phyloP scores from a whole-genome alignment of 2,797 vertebrate genomes.

The Microctenopoma steveboyesi region DNA sequence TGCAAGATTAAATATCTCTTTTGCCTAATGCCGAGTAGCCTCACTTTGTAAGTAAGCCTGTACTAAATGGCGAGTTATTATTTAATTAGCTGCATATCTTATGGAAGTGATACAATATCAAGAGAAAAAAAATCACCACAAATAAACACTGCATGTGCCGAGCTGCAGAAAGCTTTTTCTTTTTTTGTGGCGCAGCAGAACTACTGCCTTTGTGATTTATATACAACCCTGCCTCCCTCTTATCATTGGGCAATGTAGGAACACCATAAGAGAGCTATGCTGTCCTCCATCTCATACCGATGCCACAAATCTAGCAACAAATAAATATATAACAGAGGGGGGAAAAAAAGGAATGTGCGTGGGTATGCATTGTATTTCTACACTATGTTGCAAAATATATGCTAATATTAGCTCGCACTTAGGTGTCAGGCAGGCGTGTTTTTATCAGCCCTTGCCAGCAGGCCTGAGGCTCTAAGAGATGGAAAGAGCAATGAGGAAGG shows the following conservation, averaged over 20 bases:
- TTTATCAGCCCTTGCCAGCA: constrained; percentile 84
- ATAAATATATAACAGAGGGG: constrained; percentile 58
- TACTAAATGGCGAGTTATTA: constrained; percentile 69
- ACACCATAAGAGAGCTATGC: constrained; percentile 33
- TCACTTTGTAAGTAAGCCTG: constrained; percentile 69
- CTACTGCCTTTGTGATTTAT: constrained; percentile 35
- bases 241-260: constrained; percentile 49
- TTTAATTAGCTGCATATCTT: constrained; percentile 77
- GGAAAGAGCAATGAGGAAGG: constrained; percentile 80
- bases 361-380: constrained; percentile 73
- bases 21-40: constrained; percentile 62
- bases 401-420: constrained; percentile 80
- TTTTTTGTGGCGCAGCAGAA: constrained; percentile 15
- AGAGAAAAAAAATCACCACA: constrained; percentile 14
- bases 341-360: constrained; percentile 47
- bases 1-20: constrained; percentile 78
- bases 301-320: constrained; percentile 56
- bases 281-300: constrained; percentile 39
- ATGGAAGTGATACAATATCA: constrained; percentile 55
- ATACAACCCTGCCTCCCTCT: constrained; percentile 49
- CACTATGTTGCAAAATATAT: constrained; percentile 68
- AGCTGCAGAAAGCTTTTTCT: constrained; percentile 32
- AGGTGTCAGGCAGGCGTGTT: constrained; percentile 76
- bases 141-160: constrained; percentile 20
- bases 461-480: constrained; percentile 73